Evolutionary conservation across 2,888 invertebrate species (phyloP).

Genomic region (Cantharis flavilabris): DNA sequence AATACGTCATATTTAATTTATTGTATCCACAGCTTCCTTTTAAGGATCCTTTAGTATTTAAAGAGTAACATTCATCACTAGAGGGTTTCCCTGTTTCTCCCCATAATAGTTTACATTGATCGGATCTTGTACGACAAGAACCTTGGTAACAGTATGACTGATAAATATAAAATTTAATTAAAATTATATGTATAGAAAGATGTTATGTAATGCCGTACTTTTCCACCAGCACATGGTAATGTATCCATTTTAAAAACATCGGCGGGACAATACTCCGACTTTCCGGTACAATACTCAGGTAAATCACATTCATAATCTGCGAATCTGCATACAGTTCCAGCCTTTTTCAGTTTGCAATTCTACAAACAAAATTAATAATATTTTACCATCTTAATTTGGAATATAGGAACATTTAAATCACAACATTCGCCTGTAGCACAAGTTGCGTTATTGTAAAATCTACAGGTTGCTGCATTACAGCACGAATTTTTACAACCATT

Average conservation of each 20-base stretch:
- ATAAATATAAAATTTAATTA: background rate
- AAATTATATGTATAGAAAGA: too few species aligned
- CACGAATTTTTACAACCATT: conserved; percentile 82
- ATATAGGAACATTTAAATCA: conserved; percentile 69
- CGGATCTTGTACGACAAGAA: conserved; percentile 83
- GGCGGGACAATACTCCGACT: conserved; percentile 88
- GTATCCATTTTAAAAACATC: conserved; percentile 93
- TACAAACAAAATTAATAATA: conserved; percentile 46
- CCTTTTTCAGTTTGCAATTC: conserved; percentile 75
- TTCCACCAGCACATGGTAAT: conserved; percentile 73
- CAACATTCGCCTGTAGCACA: conserved; percentile 97
- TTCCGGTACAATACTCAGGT: conserved; percentile 93
- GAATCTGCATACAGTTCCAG: conserved; percentile 80
- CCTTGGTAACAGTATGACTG: conserved; percentile 91
- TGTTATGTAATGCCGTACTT: conserved; percentile 51
- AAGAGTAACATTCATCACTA: conserved; percentile 80
- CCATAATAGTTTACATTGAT: conserved; percentile 93
- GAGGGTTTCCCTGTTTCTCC: conserved; percentile 87
- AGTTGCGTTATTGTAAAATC: conserved; percentile 82
- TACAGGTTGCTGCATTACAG: conserved; percentile 85
- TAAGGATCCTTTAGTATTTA: conserved; percentile 79
- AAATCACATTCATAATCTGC: conserved; percentile 91
- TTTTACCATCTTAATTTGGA: background rate
- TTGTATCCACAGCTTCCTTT: conserved; percentile 96
- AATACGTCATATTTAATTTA: conserved; percentile 71